phyloP scores from a whole-genome alignment of 1,140 invertebrate genomes.

The Pemphigus obesinymphae region DNA sequence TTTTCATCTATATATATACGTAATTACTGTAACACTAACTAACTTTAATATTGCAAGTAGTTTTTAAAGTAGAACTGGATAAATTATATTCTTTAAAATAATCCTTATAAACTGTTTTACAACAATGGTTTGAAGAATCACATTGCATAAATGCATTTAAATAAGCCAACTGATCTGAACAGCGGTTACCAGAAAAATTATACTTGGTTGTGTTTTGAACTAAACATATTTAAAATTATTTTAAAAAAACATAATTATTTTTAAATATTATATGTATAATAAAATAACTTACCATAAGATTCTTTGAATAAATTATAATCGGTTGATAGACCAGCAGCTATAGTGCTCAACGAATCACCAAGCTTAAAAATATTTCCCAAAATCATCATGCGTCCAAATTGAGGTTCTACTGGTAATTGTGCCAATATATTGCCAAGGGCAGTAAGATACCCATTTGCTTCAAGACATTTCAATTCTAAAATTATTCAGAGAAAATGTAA shows the following conservation, averaged over 20 bases:
- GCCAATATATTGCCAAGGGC: constrained; percentile 64
- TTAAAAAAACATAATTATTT: not conserved
- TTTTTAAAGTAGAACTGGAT: constrained; percentile 59
- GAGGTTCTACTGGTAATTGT: constrained; percentile 83
- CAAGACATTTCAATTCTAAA: constrained; percentile 81
- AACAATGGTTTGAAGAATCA: constrained; percentile 56
- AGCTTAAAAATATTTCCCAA: constrained; percentile 78
- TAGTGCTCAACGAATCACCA: constrained; percentile 83
- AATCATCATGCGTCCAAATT: constrained; percentile 92
- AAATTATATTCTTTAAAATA: not conserved
- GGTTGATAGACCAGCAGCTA: constrained; percentile 82
- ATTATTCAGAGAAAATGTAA: not conserved
- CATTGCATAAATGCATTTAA: constrained; percentile 88
- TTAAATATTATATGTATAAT: not conserved
- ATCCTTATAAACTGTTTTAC: not conserved
- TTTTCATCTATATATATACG: not conserved
- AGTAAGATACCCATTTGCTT: constrained; percentile 76
- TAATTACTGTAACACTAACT: not conserved
- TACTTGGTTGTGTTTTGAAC: constrained; percentile 58
- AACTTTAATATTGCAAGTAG: constrained; percentile 83
- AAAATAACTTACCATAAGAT: not conserved
- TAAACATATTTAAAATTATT: not conserved
- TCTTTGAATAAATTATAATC: constrained; percentile 48
- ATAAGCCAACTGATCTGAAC: constrained; percentile 92
- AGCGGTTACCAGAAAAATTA: constrained; percentile 75